Conservation (phyloP, 2,888 invertebrate genomes). For the Metopia argyrocephala region DNA sequence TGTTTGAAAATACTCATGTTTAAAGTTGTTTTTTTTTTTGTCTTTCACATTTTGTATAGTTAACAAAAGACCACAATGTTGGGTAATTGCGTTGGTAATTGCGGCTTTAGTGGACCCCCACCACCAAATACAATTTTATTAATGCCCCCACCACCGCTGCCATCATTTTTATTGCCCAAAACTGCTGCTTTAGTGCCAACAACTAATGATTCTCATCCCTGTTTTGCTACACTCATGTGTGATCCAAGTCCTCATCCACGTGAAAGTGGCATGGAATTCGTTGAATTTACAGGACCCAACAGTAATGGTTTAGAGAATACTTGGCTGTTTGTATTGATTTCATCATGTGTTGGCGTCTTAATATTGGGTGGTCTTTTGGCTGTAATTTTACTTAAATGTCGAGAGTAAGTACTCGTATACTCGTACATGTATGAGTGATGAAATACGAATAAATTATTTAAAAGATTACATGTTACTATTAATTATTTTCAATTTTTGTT, state of each 20-base stretch:
- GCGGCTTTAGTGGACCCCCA: slow-evolving; percentile 74
- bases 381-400: slow-evolving; percentile 88
- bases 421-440: too few species aligned
- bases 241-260: slow-evolving; percentile 81
- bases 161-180: slow-evolving; percentile 83
- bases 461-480: background rate
- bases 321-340: slow-evolving; percentile 89
- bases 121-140: slow-evolving; percentile 90
- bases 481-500: background rate
- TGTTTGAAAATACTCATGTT: too few species aligned
- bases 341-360: slow-evolving; percentile 88
- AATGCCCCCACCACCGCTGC: slow-evolving; percentile 91
- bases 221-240: slow-evolving; percentile 83
- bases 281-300: slow-evolving; percentile 87
- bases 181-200: slow-evolving; percentile 76
- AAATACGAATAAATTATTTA: background rate
- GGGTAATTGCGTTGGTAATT: slow-evolving; percentile 76
- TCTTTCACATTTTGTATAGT: background rate
- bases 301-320: slow-evolving; percentile 83
- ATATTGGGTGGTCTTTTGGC: slow-evolving; percentile 88
- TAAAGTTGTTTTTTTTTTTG: background rate
- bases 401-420: slow-evolving; percentile 84
- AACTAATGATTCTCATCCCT: slow-evolving; percentile 82
- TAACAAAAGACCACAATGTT: slow-evolving; percentile 69
- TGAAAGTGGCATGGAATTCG: slow-evolving; percentile 86